Evolutionary conservation across 2,888 invertebrate genomes (phyloP), one percentile per base, ranked within the genome.

Genomic region (Apotomis capreana): DNA sequence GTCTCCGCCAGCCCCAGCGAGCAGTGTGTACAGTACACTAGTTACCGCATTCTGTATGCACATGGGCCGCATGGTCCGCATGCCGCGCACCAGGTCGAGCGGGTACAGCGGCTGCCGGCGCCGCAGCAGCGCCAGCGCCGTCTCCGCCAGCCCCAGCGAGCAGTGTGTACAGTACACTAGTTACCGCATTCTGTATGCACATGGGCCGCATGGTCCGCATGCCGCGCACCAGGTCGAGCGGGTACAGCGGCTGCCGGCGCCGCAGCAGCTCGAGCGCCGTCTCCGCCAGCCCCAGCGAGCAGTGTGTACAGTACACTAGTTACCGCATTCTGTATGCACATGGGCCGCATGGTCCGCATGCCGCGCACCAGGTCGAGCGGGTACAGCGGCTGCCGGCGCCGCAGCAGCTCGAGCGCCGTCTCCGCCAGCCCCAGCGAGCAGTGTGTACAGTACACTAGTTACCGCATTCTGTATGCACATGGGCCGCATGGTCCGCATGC

Each of bases 391-490:
- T 99, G 98, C 77, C 97, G 96, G 9, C 97, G 96, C 89, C 98
- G 97, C 79, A 99, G 96, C 77, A 98, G 94, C 87, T 97, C 97
- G 89, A 99, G 94, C 12, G 99, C 99, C 1, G 99, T 99, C 93
- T 99, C 99, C 95, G 99, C 99, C 75, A 99, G 95, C 77, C 99
- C 97, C 44, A 99, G 95, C 36, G 99, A 99, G 40, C 99, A 15
- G 15, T 15, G 15, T 15, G 15, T 15, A 15, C 15, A 15, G 15
- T 15, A 0, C 15, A 15, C 15, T 15, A 15, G 15, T 15, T 88
- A 99, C 99, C 94, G 98, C 96, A 92, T 99, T 99, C 94, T 99
- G 99, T 90, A 99, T 98, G 95, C 99, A 98, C 97, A 99, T 98
- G 71, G 99, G 98, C 74, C 99, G 94, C 91, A 99, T 99, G 86